phyloP scores from a whole-genome alignment of 2,888 invertebrate species.

The Lampropteryx suffumata region DNA sequence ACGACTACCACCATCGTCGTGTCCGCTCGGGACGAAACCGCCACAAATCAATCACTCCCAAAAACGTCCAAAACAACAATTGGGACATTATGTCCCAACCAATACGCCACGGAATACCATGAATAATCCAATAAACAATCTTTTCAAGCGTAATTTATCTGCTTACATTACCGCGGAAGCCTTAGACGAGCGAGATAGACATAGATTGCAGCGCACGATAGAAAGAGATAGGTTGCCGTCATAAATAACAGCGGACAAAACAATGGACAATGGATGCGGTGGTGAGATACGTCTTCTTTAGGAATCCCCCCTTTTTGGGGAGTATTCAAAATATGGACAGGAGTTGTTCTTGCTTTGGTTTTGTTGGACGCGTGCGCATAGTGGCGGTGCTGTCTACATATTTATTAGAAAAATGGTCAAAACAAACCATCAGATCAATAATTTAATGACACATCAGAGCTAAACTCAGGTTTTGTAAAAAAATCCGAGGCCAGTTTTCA shows the following conservation, averaged over 20 bases:
- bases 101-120: constrained; percentile 76
- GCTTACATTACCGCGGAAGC: constrained; percentile 76
- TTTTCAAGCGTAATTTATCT: constrained; percentile 79
- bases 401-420: constrained; percentile 1
- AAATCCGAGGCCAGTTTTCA: too few species aligned
- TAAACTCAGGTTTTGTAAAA: too few species aligned
- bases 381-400: constrained; percentile 16
- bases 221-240: constrained; percentile 68
- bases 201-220: constrained; percentile 33
- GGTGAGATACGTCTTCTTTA: constrained; percentile 82
- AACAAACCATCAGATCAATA: neutral
- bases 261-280: constrained; percentile 82
- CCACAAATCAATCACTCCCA: constrained; percentile 73
- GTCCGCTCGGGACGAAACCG: constrained; percentile 32
- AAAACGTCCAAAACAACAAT: constrained; percentile 45
- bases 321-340: constrained; percentile 40
- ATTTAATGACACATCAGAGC: too few species aligned
- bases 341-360: constrained; percentile 34
- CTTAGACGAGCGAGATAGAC: constrained; percentile 52
- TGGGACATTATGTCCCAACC: constrained; percentile 64
- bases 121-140: constrained; percentile 83
- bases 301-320: constrained; percentile 46
- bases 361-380: constrained; percentile 51
- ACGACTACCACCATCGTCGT: constrained; percentile 42
- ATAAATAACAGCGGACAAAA: constrained; percentile 81